Evolutionary conservation across 2,113 vertebrate species (phyloP).

Genomic region (Fregata magnificens): DNA sequence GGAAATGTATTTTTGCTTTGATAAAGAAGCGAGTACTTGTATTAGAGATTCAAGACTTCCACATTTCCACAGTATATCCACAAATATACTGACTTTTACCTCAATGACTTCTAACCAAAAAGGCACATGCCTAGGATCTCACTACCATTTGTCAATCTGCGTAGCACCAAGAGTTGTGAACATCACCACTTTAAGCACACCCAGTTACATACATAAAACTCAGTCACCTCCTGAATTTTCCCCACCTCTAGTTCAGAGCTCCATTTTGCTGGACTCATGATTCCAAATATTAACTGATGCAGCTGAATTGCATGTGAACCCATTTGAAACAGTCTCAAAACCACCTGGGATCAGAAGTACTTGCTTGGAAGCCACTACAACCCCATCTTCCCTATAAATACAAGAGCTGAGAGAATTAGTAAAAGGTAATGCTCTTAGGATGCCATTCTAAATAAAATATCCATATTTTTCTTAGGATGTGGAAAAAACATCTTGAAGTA

Average conservation of each 20-base stretch:
- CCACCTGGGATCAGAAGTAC: background rate
- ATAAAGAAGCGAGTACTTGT: background rate
- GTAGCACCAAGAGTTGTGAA: background rate
- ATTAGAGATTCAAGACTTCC: background rate
- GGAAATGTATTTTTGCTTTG: background rate
- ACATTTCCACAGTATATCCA: no score
- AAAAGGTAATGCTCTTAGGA: background rate
- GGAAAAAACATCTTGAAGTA: background rate
- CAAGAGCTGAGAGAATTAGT: background rate
- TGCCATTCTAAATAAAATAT: background rate
- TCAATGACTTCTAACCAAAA: background rate
- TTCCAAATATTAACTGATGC: background rate
- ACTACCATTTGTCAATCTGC: background rate
- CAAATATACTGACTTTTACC: background rate
- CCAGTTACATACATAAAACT: background rate
- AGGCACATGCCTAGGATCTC: background rate
- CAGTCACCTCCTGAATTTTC: background rate
- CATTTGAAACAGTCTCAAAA: background rate
- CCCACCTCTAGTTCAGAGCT: background rate
- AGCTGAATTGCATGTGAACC: background rate
- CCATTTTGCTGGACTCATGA: background rate
- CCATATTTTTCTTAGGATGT: fast-evolving
- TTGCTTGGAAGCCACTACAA: background rate
- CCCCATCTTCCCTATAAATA: background rate
- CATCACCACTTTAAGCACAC: background rate